phyloP scores from a whole-genome alignment of 2,888 invertebrate genomes.

The Amiota communis region DNA sequence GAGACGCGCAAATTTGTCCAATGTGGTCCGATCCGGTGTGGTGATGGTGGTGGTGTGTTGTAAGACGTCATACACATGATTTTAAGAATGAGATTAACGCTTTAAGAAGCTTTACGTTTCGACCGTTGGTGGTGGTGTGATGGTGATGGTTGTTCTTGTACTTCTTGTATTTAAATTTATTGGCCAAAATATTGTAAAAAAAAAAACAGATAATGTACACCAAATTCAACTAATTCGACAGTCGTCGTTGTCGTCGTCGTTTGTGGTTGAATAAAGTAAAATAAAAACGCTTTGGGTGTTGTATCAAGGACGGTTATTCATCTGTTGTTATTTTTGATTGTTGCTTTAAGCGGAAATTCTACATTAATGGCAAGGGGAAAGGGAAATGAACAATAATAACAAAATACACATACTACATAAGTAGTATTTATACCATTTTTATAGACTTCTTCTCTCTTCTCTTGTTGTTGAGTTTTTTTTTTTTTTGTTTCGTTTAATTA shows the following conservation, averaged over 20 bases:
- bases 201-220: background rate
- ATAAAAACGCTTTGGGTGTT: conserved; percentile 52
- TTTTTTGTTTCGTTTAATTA: background rate
- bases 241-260: background rate
- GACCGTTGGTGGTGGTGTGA: background rate
- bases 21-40: no score
- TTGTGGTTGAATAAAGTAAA: background rate
- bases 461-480: conserved; percentile 8
- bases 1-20: background rate
- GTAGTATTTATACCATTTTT: background rate
- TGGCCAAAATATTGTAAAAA: conserved; percentile 3
- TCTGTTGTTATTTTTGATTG: conserved; percentile 30
- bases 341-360: background rate
- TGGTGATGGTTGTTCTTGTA: background rate
- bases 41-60: no score
- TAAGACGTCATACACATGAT: conserved; percentile 11
- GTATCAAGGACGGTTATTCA: conserved; percentile 64
- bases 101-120: conserved; percentile 59
- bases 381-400: background rate
- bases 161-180: conserved; percentile 20
- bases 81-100: conserved; percentile 46
- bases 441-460: no score
- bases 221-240: conserved; percentile 46
- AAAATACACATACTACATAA: background rate
- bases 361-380: background rate